Percentiles rank a stretch among this genome's conserved stretches.
Conservation (phyloP, 2,797 vertebrate species). For the Loris lydekkerianus region DNA sequence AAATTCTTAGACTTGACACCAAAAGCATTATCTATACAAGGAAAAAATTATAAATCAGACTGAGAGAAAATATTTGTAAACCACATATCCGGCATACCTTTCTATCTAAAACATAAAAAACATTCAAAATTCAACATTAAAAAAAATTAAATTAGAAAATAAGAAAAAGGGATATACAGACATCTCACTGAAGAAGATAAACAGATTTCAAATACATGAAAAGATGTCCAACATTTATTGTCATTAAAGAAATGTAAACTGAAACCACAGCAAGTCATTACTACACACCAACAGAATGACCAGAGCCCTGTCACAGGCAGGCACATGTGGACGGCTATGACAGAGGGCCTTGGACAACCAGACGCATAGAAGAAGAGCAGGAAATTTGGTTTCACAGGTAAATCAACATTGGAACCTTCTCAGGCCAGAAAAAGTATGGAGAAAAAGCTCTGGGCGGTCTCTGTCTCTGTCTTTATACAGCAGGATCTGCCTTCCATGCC, state of each 20-base stretch:
- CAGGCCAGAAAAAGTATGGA: constrained; percentile 86
- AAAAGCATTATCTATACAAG: neutral
- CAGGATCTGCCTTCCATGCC: constrained; percentile 84
- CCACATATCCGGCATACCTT: neutral
- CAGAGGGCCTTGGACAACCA: constrained; percentile 96
- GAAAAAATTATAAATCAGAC: neutral
- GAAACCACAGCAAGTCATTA: neutral
- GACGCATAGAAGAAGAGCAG: constrained; percentile 97
- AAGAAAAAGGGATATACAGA: neutral
- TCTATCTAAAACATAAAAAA: neutral
- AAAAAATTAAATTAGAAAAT: neutral
- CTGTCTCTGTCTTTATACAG: constrained; percentile 73
- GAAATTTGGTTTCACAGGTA: constrained; percentile 77
- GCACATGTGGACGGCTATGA: constrained; percentile 95
- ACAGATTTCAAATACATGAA: neutral
- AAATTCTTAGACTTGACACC: neutral
- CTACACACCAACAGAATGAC: constrained; percentile 83
- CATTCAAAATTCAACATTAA: neutral
- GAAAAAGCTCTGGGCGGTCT: constrained; percentile 82
- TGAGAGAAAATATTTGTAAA: neutral
- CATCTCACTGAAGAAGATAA: neutral
- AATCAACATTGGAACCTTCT: no score
- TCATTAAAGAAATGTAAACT: neutral
- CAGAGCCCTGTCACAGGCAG: constrained; percentile 96
- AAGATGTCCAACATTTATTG: neutral